Percentiles rank a stretch among this genome's conserved stretches.
Conservation (phyloP, 1,140 invertebrate species). For the Zeugodacus cucurbitae region DNA sequence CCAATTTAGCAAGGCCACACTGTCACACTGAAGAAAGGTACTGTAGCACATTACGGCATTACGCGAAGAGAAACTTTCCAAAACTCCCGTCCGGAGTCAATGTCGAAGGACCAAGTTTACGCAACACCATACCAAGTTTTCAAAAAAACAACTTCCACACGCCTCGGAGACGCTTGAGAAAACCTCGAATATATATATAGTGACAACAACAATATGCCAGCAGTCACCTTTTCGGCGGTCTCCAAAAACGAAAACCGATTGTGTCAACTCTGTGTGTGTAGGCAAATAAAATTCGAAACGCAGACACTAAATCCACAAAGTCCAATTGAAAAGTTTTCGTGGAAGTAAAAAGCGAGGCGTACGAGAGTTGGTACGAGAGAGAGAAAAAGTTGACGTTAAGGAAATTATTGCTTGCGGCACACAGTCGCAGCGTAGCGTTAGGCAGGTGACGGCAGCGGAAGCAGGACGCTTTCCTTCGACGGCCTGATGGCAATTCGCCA, state of each 20-base stretch:
- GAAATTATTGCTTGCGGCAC: slow-evolving; percentile 33
- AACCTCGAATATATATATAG: neutral
- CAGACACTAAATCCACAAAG: slow-evolving; percentile 47
- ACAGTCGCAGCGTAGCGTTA: neutral
- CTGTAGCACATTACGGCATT: neutral
- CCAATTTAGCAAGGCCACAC: neutral
- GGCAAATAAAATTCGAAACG: slow-evolving; percentile 45
- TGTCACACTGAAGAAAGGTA: neutral
- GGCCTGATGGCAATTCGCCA: neutral
- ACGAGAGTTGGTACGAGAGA: neutral
- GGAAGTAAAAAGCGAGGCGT: neutral
- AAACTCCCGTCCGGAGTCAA: neutral
- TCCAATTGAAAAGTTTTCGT: slow-evolving; percentile 45
- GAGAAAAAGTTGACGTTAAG: slow-evolving; percentile 28
- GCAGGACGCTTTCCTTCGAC: neutral
- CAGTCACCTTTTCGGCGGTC: slow-evolving; percentile 39
- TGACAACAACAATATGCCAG: slow-evolving; percentile 5
- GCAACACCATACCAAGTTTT: neutral
- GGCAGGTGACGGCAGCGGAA: neutral
- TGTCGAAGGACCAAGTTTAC: slow-evolving; percentile 21
- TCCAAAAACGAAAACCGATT: no score
- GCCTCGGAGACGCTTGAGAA: neutral
- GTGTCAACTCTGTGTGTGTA: slow-evolving; percentile 42
- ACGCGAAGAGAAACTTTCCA: neutral
- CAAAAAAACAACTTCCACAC: neutral